Conservation (phyloP, 2,888 invertebrate species). For the Stenotaenia linearis region DNA sequence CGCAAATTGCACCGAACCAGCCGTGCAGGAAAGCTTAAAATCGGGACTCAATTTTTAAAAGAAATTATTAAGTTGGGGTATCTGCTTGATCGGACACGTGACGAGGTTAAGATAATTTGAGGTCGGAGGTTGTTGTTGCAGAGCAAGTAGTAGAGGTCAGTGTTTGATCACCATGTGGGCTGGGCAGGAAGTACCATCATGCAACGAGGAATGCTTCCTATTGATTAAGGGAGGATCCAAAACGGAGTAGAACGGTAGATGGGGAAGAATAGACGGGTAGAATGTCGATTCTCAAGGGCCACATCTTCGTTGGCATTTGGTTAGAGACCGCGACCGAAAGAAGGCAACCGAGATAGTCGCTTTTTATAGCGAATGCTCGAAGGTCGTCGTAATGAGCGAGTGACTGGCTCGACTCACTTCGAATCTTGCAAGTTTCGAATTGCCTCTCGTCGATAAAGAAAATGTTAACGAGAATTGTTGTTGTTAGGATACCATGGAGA, state of each 20-base stretch:
- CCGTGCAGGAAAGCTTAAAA: background rate
- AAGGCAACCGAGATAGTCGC: conserved; percentile 19
- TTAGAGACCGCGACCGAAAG: conserved; percentile 4
- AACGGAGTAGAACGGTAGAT: background rate
- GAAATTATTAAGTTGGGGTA: background rate
- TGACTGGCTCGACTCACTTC: background rate
- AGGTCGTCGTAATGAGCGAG: conserved; percentile 2
- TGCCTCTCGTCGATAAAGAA: background rate
- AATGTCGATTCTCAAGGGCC: conserved; percentile 18
- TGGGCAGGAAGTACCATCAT: conserved; percentile 14
- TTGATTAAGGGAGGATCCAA: conserved; percentile 26
- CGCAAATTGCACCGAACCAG: background rate
- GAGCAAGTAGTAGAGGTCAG: background rate
- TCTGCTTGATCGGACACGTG: background rate
- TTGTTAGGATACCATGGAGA: no score
- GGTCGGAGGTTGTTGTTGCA: background rate
- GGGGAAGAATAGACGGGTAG: background rate
- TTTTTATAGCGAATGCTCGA: conserved; percentile 10
- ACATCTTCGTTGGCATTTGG: background rate
- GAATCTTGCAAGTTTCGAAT: background rate
- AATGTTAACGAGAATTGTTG: conserved; percentile 2
- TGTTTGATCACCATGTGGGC: conserved; percentile 26
- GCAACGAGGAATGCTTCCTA: conserved; percentile 26
- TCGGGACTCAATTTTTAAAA: background rate
- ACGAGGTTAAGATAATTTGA: background rate